These are phyloP conservation scores for Xiphophorus birchmanni DNA, from an alignment of 2,797 vertebrate genomes.

Conservation along the genomic window DNA sequence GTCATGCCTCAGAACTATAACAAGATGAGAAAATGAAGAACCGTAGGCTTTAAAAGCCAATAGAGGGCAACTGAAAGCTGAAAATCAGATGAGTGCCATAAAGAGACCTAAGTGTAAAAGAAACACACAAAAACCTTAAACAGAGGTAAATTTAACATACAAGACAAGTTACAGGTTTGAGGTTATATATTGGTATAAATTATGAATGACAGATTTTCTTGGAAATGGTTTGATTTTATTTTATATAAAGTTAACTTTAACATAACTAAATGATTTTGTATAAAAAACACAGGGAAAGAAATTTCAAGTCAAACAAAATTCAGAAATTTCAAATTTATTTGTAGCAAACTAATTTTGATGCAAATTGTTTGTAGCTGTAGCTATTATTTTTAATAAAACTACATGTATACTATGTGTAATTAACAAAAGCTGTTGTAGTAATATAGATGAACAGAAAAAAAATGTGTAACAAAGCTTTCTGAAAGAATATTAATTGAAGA, in stretches of 20 bases:
- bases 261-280: too few species aligned
- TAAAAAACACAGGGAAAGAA: background rate
- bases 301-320: background rate
- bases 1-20: constrained; percentile 51
- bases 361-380: background rate
- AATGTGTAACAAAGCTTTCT: background rate
- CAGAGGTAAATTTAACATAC: background rate
- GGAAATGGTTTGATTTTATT: background rate
- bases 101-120: background rate
- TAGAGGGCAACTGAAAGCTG: constrained; percentile 14
- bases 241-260: background rate
- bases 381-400: background rate
- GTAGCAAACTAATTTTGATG: background rate
- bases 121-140: background rate
- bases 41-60: constrained; percentile 55
- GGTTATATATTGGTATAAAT: background rate
- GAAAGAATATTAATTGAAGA: background rate
- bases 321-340: background rate
- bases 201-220: background rate
- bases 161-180: background rate
- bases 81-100: constrained; percentile 2
- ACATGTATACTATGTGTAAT: background rate
- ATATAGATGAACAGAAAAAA: background rate
- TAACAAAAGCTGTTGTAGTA: background rate
- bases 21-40: constrained; percentile 48